A percentile compares a stretch with the other conserved stretches of the same genome.
phyloP scores from a whole-genome alignment of 2,797 vertebrate genomes.

The Lindbergichthys nudifrons region DNA sequence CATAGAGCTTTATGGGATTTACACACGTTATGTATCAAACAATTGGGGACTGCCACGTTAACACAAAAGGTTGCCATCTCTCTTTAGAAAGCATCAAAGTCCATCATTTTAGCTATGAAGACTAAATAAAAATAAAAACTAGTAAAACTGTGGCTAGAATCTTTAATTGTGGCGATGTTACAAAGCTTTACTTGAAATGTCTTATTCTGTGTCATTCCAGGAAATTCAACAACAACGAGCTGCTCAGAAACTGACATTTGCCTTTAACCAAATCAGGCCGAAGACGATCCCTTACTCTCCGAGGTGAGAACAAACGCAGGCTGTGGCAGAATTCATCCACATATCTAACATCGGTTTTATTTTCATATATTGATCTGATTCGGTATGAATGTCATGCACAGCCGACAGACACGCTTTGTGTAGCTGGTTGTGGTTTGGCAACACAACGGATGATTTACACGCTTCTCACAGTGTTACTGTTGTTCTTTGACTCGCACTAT shows the following conservation, averaged over 20 bases:
- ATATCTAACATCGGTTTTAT: neutral
- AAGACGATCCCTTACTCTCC: slow-evolving; percentile 98
- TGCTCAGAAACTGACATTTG: slow-evolving; percentile 97
- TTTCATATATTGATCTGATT: neutral
- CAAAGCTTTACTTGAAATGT: neutral
- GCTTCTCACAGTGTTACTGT: too few species aligned
- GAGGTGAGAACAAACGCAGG: slow-evolving; percentile 81
- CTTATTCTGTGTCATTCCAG: slow-evolving; percentile 74
- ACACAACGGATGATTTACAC: neutral
- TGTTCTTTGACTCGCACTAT: neutral
- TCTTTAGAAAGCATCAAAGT: neutral
- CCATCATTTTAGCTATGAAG: neutral
- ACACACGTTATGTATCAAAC: neutral
- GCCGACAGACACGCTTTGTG: neutral
- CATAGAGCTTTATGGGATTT: neutral
- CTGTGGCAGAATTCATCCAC: neutral
- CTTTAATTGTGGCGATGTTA: neutral
- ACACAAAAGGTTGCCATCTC: neutral
- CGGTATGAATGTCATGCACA: neutral
- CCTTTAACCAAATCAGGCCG: slow-evolving; percentile 97
- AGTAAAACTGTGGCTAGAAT: neutral
- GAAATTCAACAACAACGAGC: slow-evolving; percentile 99
- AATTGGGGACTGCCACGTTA: neutral
- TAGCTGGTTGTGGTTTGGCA: slow-evolving; percentile 14
- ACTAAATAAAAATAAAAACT: too few species aligned